Conservation (phyloP, 2,113 vertebrate species). For the Himantopus leucocephalus region DNA sequence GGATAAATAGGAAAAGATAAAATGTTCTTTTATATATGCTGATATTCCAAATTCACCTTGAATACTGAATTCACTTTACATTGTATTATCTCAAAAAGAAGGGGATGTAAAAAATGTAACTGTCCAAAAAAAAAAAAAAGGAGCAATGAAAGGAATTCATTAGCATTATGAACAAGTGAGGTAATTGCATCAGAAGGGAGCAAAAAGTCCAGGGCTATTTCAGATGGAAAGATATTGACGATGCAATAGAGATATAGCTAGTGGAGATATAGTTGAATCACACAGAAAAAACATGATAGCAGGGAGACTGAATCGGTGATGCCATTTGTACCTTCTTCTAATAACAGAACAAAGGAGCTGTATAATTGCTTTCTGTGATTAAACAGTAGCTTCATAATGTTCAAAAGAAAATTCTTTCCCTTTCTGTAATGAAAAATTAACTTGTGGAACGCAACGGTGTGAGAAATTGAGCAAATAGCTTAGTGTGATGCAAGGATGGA, state of each 20-base stretch:
- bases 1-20: background rate
- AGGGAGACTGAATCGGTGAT: background rate
- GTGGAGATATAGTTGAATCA: background rate
- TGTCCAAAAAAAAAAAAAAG: background rate
- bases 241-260: background rate
- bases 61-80: background rate
- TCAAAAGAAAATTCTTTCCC: slow-evolving; percentile 4
- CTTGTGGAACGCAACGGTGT: slow-evolving; percentile 12
- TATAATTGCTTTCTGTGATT: slow-evolving; percentile 21
- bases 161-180: background rate
- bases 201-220: background rate
- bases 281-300: background rate
- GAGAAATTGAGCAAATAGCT: slow-evolving; percentile 51
- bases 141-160: background rate
- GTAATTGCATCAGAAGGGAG: background rate
- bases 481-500: background rate
- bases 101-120: background rate
- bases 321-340: background rate
- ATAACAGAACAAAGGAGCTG: background rate
- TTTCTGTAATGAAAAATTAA: slow-evolving; percentile 40
- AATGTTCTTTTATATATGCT: background rate
- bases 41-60: background rate
- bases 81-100: background rate
- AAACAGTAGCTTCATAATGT: background rate
- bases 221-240: background rate